These are phyloP conservation scores for Ophion costatus DNA, from an alignment of 2,888 invertebrate species.

Conservation along the genomic window DNA sequence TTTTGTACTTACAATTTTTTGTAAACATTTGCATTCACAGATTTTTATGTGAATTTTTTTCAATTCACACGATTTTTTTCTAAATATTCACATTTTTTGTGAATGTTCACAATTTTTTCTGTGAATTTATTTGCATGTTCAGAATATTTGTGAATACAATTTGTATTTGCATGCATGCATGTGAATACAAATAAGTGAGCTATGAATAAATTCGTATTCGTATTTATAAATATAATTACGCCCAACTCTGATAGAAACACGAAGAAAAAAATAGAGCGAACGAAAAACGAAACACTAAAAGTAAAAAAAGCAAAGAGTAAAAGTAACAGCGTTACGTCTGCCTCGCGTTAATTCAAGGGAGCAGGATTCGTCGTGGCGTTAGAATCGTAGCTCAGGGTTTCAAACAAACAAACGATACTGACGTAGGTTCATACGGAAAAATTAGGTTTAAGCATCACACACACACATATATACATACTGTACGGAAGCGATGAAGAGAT, in stretches of 20 bases:
- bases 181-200: too few relatives aligned
- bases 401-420: slow-evolving; percentile 72
- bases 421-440: slow-evolving; percentile 73
- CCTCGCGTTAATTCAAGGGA: slow-evolving; percentile 58
- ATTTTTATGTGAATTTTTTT: too few relatives aligned
- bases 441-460: slow-evolving; percentile 60
- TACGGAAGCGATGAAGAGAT: slow-evolving; percentile 51
- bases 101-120: too few relatives aligned
- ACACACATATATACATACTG: slow-evolving; percentile 31
- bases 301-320: slow-evolving; percentile 11
- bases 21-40: too few relatives aligned
- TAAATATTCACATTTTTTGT: too few relatives aligned
- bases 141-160: too few relatives aligned
- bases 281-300: slow-evolving; percentile 9
- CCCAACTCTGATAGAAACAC: neutral
- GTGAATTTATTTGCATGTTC: too few relatives aligned
- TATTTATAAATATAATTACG: too few relatives aligned
- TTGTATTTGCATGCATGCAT: too few relatives aligned
- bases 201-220: too few relatives aligned
- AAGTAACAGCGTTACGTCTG: slow-evolving; percentile 24
- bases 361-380: slow-evolving; percentile 77
- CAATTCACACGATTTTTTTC: too few relatives aligned
- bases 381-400: slow-evolving; percentile 80
- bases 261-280: slow-evolving; percentile 7
- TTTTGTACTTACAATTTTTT: too few relatives aligned